Evolutionary conservation across 2,888 invertebrate species (phyloP), one percentile per base, ranked within the genome.

Genomic region (Malthinus seriepunctatus): DNA sequence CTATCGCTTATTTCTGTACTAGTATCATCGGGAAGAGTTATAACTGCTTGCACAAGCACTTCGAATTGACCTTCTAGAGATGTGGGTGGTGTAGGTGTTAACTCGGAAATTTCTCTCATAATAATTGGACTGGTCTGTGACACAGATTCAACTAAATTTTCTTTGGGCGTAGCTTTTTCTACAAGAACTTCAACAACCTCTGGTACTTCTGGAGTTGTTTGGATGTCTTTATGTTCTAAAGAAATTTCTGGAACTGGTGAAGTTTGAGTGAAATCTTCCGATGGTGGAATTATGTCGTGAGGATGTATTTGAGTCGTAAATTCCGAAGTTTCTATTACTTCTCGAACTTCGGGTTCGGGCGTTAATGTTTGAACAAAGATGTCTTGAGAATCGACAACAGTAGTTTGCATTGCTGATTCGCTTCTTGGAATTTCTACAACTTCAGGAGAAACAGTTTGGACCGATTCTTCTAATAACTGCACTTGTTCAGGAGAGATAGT

Each of bases 81-180:
- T n/a, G 61, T 50, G 8, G 65, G 63, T 37, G 65, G 63, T 31
- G 62, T 61, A 35, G 58, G 56, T 1, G 50, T 50, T n/a, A 51
- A 8, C 52, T 62, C 56, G 35, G 62, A 53, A 14, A 65, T 52
- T 32, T 65, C 65, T 53, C 63, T 61, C 8, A 81, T 78, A 10
- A 81, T 75, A 63, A 85, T 82, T 2, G 89, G 86, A 23, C 85
- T 83, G 9, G 89, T 88, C 76, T 87, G 81, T 64, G 81, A 77
- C 39, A 78, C 62, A 10, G 75, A 63, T 73, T 82, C 78, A 23
- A 23, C 23, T 68, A 74, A 64, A 66, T 76, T 78, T 48, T 55
- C 51, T 32, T 75, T 78, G 47, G 42, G 14, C n/a, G n/a, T n/a
- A n/a, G n/a, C n/a, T 49, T 49, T 33, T n/a, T 15, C n/a, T 42